phyloP scores from a whole-genome alignment of 2,797 vertebrate genomes.

The Rallus crepitans region DNA sequence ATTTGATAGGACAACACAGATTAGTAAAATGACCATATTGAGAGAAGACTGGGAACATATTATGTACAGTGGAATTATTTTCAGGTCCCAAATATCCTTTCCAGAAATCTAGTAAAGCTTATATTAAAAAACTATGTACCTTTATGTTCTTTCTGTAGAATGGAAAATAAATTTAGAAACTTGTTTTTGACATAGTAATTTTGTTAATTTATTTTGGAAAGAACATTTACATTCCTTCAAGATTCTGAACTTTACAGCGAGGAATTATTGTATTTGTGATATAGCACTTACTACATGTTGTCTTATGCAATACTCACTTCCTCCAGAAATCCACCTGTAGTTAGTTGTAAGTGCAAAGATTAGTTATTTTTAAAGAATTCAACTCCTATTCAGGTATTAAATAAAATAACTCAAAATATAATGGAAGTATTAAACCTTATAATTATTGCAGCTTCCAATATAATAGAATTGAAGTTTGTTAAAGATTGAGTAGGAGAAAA shows the following conservation, averaged over 20 bases:
- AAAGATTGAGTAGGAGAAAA: slow-evolving; percentile 55
- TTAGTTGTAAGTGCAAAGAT: slow-evolving; percentile 27
- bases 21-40: not conserved
- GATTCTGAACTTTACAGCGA: not conserved
- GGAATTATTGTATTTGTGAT: not conserved
- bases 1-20: not conserved
- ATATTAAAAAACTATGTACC: not conserved
- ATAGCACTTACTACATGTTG: not conserved
- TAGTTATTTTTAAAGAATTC: slow-evolving; percentile 51
- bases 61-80: not conserved
- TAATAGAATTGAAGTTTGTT: slow-evolving; percentile 67
- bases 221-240: not conserved
- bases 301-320: not conserved
- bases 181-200: not conserved
- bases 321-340: slow-evolving; percentile 20
- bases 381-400: slow-evolving; percentile 43
- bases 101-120: not conserved
- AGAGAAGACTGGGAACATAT: not conserved
- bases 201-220: not conserved
- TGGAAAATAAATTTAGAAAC: not conserved
- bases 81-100: not conserved
- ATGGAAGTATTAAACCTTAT: slow-evolving; percentile 67
- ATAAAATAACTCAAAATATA: slow-evolving; percentile 67
- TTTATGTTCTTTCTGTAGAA: not conserved
- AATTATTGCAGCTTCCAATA: slow-evolving; percentile 70